A percentile compares a stretch with the other conserved stretches of the same genome.
These are phyloP conservation scores for Pteropus rufus DNA, from an alignment of 2,797 vertebrate species.

Conservation along the genomic window DNA sequence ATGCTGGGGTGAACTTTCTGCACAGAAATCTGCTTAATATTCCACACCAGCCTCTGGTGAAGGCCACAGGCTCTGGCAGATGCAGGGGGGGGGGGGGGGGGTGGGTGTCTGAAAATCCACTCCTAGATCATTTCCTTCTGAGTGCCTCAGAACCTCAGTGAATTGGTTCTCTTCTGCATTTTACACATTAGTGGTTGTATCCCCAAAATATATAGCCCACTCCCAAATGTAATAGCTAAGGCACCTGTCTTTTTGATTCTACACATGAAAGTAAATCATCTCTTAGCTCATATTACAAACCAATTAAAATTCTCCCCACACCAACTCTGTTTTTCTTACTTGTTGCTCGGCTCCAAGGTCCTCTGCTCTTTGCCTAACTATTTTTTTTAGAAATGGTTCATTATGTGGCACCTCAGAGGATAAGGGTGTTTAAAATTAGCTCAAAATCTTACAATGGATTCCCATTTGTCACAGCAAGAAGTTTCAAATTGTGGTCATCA, in stretches of 20 bases:
- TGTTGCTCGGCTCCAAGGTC: slow-evolving; percentile 34
- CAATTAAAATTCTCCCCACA: slow-evolving; percentile 74
- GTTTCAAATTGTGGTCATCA: slow-evolving; percentile 69
- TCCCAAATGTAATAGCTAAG: slow-evolving; percentile 67
- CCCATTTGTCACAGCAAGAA: slow-evolving; percentile 62
- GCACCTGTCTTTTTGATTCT: slow-evolving; percentile 60
- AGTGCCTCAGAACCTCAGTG: slow-evolving; percentile 54
- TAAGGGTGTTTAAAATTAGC: slow-evolving; percentile 66
- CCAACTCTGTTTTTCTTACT: slow-evolving; percentile 50
- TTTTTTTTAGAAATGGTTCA: slow-evolving; percentile 73
- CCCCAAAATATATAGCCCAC: slow-evolving; percentile 58
- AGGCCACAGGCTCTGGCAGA: slow-evolving; percentile 59
- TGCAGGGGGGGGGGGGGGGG: not conserved
- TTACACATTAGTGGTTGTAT: slow-evolving; percentile 67
- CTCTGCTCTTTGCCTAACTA: slow-evolving; percentile 61
- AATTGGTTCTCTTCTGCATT: slow-evolving; percentile 73
- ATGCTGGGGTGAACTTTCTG: not conserved
- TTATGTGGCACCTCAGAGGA: slow-evolving; percentile 58
- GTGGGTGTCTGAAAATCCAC: slow-evolving; percentile 53
- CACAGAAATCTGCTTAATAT: slow-evolving; percentile 69
- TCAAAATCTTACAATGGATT: slow-evolving; percentile 64
- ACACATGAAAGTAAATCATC: slow-evolving; percentile 75
- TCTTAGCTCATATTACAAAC: slow-evolving; percentile 67
- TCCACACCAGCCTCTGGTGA: slow-evolving; percentile 72
- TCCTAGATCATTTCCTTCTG: slow-evolving; percentile 70